These are phyloP conservation scores for Acromyrmex heyeri DNA, from an alignment of 1,140 invertebrate species.

Conservation along the genomic window DNA sequence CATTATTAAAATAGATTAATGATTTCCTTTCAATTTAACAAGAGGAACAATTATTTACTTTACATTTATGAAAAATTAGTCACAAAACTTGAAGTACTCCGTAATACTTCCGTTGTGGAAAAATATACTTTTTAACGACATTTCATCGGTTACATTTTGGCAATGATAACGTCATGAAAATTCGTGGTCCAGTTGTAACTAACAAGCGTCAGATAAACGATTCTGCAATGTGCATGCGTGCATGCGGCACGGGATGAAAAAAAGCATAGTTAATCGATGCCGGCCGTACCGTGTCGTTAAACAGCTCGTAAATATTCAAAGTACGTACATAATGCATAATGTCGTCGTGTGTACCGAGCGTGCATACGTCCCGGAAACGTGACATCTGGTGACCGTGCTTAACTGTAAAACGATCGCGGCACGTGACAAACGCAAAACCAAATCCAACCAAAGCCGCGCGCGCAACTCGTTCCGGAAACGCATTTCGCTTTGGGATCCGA, in stretches of 20 bases:
- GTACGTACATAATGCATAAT: conserved; percentile 52
- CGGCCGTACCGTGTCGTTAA: conserved; percentile 51
- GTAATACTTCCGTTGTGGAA: neutral
- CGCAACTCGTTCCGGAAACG: conserved; percentile 40
- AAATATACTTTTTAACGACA: conserved; percentile 1
- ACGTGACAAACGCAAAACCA: conserved; percentile 67
- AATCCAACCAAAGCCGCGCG: conserved; percentile 39
- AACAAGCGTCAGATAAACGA: conserved; percentile 42
- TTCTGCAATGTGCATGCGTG: conserved; percentile 23
- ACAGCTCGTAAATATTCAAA: conserved; percentile 66
- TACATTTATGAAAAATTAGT: neutral
- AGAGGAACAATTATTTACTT: neutral
- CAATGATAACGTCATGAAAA: conserved; percentile 23
- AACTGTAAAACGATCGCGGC: conserved; percentile 67
- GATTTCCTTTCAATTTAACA: neutral
- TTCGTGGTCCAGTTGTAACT: conserved; percentile 2
- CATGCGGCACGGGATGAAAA: conserved; percentile 44
- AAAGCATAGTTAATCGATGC: conserved; percentile 63
- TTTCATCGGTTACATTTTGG: conserved; percentile 3
- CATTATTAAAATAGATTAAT: neutral
- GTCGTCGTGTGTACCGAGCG: conserved; percentile 46
- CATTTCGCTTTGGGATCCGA: conserved; percentile 40
- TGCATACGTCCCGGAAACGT: conserved; percentile 62
- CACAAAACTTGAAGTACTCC: neutral
- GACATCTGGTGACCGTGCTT: conserved; percentile 69